A percentile compares a stretch with the other conserved stretches of the same genome.
These are phyloP conservation scores for Rhincodon typus DNA, from an alignment of 2,797 vertebrate genomes.

Conservation along the genomic window DNA sequence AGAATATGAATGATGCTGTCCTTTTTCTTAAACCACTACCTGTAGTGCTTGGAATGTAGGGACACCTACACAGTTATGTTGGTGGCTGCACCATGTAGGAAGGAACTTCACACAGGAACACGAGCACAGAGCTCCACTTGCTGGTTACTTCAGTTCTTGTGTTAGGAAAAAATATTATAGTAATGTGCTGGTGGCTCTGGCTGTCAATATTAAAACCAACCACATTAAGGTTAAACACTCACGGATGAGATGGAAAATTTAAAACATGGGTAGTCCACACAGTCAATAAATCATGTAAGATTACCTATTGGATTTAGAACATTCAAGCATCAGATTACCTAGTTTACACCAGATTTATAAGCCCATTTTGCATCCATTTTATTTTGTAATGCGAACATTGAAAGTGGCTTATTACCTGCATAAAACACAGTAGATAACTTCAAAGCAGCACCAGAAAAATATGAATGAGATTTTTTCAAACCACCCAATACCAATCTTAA, in stretches of 20 bases:
- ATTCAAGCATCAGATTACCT: not conserved
- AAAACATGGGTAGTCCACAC: not conserved
- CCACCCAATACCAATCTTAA: not conserved
- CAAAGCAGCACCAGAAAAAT: not conserved
- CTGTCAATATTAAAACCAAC: not conserved
- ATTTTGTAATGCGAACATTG: not conserved
- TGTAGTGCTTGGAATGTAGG: not conserved
- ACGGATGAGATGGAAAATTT: not conserved
- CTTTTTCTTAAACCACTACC: not conserved
- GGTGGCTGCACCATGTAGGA: not conserved
- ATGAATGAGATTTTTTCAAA: not conserved
- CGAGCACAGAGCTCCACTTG: conserved; percentile 21
- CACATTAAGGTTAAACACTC: not conserved
- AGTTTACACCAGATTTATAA: not conserved
- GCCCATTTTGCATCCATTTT: not conserved
- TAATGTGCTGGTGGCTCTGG: not conserved
- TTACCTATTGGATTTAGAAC: not conserved
- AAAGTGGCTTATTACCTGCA: not conserved
- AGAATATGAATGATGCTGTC: not conserved
- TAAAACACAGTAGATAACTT: no score
- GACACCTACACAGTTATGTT: not conserved
- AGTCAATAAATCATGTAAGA: not conserved
- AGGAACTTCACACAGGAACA: not conserved
- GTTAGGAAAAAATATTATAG: not conserved
- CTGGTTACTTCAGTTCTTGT: conserved; percentile 6